Percentiles rank a stretch among this genome's conserved stretches.
Evolutionary conservation across 2,888 invertebrate species (phyloP).

Genomic region (Ypsolopha scabrella): DNA sequence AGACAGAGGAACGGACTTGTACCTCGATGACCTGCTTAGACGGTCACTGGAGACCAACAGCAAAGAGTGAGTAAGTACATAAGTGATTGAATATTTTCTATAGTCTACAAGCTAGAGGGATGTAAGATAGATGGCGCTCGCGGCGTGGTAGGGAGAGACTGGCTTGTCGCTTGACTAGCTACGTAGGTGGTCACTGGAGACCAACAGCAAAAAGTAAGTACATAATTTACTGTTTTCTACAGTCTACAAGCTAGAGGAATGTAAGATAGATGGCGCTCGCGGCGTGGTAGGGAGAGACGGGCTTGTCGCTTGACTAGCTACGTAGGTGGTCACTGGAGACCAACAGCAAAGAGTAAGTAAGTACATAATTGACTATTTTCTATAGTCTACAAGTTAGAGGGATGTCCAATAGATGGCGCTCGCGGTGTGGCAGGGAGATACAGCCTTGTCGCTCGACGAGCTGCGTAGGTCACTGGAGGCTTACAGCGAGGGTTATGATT

Average conservation of each 20-base stretch:
- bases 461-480: conserved; percentile 89
- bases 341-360: conserved; percentile 89
- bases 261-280: conserved; percentile 90
- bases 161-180: conserved; percentile 91
- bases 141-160: conserved; percentile 83
- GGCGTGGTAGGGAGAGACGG: conserved; percentile 92
- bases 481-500: conserved; percentile 89
- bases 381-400: neutral
- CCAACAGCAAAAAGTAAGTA: conserved; percentile 89
- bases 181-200: conserved; percentile 87
- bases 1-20: conserved; percentile 92
- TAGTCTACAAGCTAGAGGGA: neutral
- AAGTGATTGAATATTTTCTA: neutral
- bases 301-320: conserved; percentile 89
- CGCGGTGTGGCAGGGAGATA: conserved; percentile 81
- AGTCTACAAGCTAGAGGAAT: conserved; percentile 84
- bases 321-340: conserved; percentile 89
- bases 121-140: conserved; percentile 22
- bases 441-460: conserved; percentile 76
- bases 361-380: conserved; percentile 29
- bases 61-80: conserved; percentile 82
- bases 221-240: neutral
- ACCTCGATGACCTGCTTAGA: conserved; percentile 88
- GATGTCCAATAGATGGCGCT: conserved; percentile 41
- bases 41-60: conserved; percentile 91